Percentiles rank a stretch among this genome's conserved stretches.
These are phyloP conservation scores for Clarias magur DNA, from an alignment of 2,113 vertebrate genomes.

Conservation along the genomic window DNA sequence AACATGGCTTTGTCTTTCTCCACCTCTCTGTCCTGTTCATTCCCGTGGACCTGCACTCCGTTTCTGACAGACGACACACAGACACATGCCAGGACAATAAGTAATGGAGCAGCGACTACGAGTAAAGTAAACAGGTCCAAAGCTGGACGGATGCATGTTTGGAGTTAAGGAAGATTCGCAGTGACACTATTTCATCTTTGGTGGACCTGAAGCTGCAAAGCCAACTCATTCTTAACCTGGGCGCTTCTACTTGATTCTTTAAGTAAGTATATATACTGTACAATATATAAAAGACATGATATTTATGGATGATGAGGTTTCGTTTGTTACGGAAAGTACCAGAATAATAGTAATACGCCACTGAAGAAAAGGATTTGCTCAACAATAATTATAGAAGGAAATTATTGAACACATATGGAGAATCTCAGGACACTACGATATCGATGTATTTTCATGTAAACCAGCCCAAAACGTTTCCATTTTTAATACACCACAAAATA, in stretches of 20 bases:
- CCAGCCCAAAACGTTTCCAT: not conserved
- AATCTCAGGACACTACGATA: not conserved
- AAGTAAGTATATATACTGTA: too few species aligned
- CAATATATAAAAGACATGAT: not conserved
- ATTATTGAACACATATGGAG: not conserved
- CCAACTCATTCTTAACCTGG: not conserved
- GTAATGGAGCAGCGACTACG: constrained; percentile 11
- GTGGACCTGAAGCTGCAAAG: not conserved
- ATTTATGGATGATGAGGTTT: not conserved
- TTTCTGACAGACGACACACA: constrained; percentile 60
- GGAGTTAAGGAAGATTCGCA: not conserved
- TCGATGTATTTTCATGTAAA: too few species aligned
- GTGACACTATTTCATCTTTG: not conserved
- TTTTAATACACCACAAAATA: not conserved
- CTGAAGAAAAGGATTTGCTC: not conserved
- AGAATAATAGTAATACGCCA: not conserved
- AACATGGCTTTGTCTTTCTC: not conserved
- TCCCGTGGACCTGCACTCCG: constrained; percentile 60
- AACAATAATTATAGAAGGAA: not conserved
- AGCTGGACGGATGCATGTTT: not conserved
- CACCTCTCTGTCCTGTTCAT: not conserved
- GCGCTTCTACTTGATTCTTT: not conserved
- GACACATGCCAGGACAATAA: constrained; percentile 27
- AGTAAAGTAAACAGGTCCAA: constrained; percentile 22
- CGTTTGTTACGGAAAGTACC: not conserved